These are phyloP conservation scores for Amphiura filiformis DNA, from an alignment of 35 echinoderm and acorn worm genomes.

Conservation along the genomic window DNA sequence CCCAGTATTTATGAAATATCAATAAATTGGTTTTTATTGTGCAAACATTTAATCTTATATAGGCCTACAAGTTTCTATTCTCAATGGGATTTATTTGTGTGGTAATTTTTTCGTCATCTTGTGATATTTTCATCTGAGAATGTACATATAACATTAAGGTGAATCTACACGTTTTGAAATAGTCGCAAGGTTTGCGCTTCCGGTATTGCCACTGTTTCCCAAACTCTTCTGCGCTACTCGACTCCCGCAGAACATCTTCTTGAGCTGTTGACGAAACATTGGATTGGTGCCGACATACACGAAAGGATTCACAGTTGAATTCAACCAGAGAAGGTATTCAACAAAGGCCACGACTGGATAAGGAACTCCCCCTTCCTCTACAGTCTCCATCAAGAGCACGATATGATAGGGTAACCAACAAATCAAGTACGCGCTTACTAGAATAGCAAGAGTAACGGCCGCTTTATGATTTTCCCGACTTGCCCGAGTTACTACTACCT, in stretches of 20 bases:
- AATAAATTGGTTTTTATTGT: too few relatives aligned
- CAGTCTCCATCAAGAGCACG: neutral
- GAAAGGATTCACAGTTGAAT: slow-evolving; percentile 35
- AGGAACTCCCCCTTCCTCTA: neutral
- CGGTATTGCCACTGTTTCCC: too few relatives aligned
- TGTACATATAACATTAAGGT: too few relatives aligned
- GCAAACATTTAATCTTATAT: too few relatives aligned
- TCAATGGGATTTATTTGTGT: too few relatives aligned
- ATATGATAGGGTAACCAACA: slow-evolving; percentile 46
- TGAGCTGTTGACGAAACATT: neutral
- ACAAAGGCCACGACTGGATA: neutral
- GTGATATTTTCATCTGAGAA: too few relatives aligned
- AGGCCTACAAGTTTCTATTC: too few relatives aligned
- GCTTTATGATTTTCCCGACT: slow-evolving; percentile 22
- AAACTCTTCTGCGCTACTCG: too few relatives aligned
- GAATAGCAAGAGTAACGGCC: slow-evolving; percentile 15
- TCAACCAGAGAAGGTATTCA: slow-evolving; percentile 37
- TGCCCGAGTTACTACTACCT: neutral
- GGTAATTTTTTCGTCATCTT: too few relatives aligned
- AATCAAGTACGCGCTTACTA: slow-evolving; percentile 19
- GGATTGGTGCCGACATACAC: slow-evolving; percentile 25
- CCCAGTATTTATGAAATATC: too few relatives aligned
- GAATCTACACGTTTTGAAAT: too few relatives aligned
- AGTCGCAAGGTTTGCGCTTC: too few relatives aligned
- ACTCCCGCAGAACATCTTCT: neutral